phyloP scores from a whole-genome alignment of 2,888 invertebrate genomes.

The Dicranocentrus wangi region DNA sequence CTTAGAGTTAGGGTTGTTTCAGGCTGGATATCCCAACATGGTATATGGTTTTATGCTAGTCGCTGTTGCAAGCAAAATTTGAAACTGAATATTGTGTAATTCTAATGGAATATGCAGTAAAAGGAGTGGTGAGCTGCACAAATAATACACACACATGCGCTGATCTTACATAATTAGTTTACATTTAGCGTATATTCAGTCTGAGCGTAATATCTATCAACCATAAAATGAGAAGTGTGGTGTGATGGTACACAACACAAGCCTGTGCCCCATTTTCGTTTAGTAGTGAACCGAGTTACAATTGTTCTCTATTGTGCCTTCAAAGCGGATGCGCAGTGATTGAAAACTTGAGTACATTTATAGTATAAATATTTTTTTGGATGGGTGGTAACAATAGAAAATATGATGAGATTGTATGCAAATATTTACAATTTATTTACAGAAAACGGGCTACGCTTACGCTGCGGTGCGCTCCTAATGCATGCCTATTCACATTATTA shows the following conservation, averaged over 20 bases:
- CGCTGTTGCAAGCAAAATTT: not conserved
- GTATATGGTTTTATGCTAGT: no score
- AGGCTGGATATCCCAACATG: no score
- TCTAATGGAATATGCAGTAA: not conserved
- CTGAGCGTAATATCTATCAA: slow-evolving; percentile 39
- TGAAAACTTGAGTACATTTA: not conserved
- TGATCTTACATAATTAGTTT: not conserved
- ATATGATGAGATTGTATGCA: slow-evolving; percentile 3
- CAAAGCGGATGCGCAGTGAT: slow-evolving; percentile 13
- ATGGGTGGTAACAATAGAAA: not conserved
- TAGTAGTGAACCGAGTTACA: not conserved
- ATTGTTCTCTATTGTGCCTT: not conserved
- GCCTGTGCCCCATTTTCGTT: slow-evolving; percentile 2
- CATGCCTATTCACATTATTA: slow-evolving; percentile 7
- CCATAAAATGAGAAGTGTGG: slow-evolving; percentile 14
- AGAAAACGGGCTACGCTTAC: not conserved
- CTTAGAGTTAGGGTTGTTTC: no score
- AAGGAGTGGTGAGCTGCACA: not conserved
- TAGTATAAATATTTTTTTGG: not conserved
- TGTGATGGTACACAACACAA: not conserved
- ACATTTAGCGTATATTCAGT: not conserved
- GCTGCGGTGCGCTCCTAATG: not conserved
- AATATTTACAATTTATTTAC: not conserved
- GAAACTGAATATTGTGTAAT: not conserved
- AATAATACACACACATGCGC: not conserved